Evolutionary conservation across 1,140 invertebrate genomes (phyloP).

Genomic region (Drosophila santomea): DNA sequence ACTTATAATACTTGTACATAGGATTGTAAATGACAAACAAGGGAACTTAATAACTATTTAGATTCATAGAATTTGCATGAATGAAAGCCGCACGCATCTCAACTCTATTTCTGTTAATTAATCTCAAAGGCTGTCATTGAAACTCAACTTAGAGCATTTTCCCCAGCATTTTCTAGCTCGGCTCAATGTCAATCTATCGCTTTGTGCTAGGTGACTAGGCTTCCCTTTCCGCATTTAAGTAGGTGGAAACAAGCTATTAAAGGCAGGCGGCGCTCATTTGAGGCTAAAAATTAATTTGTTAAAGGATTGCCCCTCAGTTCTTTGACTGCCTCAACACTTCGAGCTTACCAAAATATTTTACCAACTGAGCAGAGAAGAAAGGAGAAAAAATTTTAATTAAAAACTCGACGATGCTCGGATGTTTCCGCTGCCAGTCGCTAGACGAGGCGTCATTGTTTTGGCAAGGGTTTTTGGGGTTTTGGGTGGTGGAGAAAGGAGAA

Average conservation of each 20-base stretch:
- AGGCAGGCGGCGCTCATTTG: constrained; percentile 67
- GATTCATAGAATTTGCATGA: no score
- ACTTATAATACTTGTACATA: no score
- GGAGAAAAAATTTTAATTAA: constrained; percentile 67
- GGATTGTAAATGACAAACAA: no score
- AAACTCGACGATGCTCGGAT: constrained; percentile 52
- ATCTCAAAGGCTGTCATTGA: no score
- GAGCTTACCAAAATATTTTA: constrained; percentile 71
- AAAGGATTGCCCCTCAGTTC: constrained; percentile 48
- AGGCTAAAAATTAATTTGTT: constrained; percentile 74
- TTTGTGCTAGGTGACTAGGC: no score
- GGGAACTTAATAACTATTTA: no score
- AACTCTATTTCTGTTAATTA: no score
- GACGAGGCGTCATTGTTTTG: constrained; percentile 60
- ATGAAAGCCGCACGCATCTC: no score
- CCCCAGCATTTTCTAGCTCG: no score
- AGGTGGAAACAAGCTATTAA: constrained; percentile 64
- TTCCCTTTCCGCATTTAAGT: no score
- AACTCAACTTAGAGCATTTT: no score
- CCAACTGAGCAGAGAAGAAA: constrained; percentile 34
- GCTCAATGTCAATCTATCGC: no score
- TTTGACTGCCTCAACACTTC: constrained; percentile 24
- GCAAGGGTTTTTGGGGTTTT: constrained; percentile 16
- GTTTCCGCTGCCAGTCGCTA: constrained; percentile 45
- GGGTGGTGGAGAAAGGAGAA: neutral